Conservation (phyloP, 2,888 invertebrate genomes). For the Psylliodes chrysocephalus region DNA sequence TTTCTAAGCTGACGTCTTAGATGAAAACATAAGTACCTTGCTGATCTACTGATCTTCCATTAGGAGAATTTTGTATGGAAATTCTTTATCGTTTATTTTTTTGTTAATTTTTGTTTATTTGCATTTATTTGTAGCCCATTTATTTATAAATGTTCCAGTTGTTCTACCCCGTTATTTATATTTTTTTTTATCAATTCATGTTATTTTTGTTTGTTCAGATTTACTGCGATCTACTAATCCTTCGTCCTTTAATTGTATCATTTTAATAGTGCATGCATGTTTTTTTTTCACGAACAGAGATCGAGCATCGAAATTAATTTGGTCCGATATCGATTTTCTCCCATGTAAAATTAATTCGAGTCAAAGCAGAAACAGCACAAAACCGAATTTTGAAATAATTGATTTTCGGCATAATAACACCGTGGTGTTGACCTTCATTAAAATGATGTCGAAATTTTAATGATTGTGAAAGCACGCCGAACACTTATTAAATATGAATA, state of each 20-base stretch:
- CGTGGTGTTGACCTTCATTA: conserved; percentile 2
- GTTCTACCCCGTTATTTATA: too few species aligned
- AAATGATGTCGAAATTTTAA: conserved; percentile 6
- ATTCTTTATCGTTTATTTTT: too few species aligned
- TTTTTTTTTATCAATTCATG: too few species aligned
- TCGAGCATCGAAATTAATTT: conserved; percentile 5
- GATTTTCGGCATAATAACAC: conserved; percentile 6
- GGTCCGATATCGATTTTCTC: neutral
- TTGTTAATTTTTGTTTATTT: too few species aligned
- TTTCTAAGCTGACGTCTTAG: too few species aligned
- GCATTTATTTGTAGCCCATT: too few species aligned
- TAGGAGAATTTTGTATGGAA: too few species aligned
- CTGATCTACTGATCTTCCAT: too few species aligned
- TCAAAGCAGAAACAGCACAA: conserved; percentile 8
- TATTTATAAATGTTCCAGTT: too few species aligned
- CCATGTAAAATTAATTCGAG: conserved; percentile 4
- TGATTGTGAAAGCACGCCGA: neutral
- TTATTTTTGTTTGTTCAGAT: too few species aligned
- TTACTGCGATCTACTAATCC: neutral
- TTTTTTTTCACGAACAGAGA: neutral
- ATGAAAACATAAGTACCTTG: too few species aligned
- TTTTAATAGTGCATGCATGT: neutral
- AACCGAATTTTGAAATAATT: conserved; percentile 9
- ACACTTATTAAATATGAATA: conserved; percentile 4
- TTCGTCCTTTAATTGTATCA: too few species aligned